Base-by-base conservation (phyloP, 2,888 invertebrate species). In the Chrysolina haemoptera region DNA sequence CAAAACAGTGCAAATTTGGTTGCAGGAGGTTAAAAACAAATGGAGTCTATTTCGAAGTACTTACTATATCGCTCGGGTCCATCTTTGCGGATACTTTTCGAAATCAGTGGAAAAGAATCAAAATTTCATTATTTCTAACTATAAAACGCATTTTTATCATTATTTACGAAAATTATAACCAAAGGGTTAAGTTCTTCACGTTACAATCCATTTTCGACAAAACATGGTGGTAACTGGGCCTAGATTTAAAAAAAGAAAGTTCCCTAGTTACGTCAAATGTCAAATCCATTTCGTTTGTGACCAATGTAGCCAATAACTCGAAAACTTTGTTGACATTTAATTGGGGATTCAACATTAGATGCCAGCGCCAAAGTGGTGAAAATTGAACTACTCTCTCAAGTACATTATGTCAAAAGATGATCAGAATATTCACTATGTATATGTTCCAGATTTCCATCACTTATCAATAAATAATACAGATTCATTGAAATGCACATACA, bases 101-200 rank as follows among this genome's bases (percentile, higher is more conserved):
- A 68, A 71, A 62, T 76, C 59, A 62, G 46, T 48, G 27, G 64
- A 46, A 63, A 35, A 64, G 22, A 35, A 70, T 74, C 70, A 78
- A 68, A 77, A 64, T 71, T 71, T 68, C 75, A 77, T 76, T 73
- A 73, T 66, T 69, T 74, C 74, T 48, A 55, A 35, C n/a, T 69
- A 69, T 72, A 70, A 69, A 73, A 59, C 53, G 46, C 48, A 76
- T 70, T 68, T 46, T 35, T 62, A 71, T 70, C 76, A 78, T 76
- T 68, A 76, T 76, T 65, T 71, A 70, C 35, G 53, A 76, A 72
- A 76, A 73, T 73, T 71, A 69, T 70, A 18, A 72, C 67, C 76
- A 74, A 75, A 78, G 79, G 82, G 82, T 83, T 82, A 82, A 78
- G 73, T 82, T 80, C 67, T 80, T 83, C 83, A 83, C 82, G 82